Percentiles rank a stretch among this genome's conserved stretches.
Conservation (phyloP, 2,888 invertebrate genomes). For the Amiota communis region DNA sequence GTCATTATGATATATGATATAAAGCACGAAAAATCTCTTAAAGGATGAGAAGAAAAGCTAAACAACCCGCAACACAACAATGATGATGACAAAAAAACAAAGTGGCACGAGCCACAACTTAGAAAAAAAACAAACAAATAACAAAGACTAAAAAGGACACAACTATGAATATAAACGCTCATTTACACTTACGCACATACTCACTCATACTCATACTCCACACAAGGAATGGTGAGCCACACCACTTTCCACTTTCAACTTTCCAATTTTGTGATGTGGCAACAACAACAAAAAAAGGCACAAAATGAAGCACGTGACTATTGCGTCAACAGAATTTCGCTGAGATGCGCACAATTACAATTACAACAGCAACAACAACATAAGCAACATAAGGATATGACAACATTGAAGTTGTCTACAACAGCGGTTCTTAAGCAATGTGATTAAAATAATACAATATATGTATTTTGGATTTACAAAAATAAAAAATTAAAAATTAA, state of each 20-base stretch:
- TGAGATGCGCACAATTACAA: slow-evolving; percentile 59
- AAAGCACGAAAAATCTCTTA: background rate
- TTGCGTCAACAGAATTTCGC: slow-evolving; percentile 66
- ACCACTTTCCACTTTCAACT: background rate
- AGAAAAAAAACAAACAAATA: slow-evolving; percentile 26
- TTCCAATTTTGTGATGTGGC: background rate
- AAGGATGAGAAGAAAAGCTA: background rate
- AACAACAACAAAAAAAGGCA: background rate
- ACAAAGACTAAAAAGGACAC: slow-evolving; percentile 6
- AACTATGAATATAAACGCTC: background rate
- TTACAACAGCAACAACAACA: slow-evolving; percentile 39
- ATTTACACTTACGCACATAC: slow-evolving; percentile 15
- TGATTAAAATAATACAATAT: no score
- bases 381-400: no score
- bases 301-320: slow-evolving; percentile 56
- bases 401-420: no score
- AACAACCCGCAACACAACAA: background rate
- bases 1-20: slow-evolving; percentile 21
- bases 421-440: no score
- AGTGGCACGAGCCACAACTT: slow-evolving; percentile 53
- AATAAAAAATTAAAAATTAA: no score
- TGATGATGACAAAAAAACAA: slow-evolving; percentile 40
- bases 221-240: background rate
- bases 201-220: background rate
- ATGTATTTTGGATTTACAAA: no score